Base-by-base conservation (phyloP, 1,140 invertebrate species). In the Halictus rubicundus region DNA sequence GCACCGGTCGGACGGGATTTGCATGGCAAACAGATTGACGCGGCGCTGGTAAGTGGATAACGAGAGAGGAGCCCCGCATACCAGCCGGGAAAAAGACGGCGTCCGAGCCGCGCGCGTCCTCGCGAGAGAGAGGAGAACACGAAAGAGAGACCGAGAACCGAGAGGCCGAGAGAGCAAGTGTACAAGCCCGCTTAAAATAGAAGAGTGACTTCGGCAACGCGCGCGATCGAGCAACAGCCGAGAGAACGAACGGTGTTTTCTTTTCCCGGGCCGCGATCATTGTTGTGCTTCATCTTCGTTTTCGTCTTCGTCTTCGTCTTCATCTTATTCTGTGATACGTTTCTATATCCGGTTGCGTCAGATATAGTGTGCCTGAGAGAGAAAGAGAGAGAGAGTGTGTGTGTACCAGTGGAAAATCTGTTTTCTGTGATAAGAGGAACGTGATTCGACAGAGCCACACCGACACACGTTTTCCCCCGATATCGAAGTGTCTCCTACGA, bases 11-110 rank as follows among this genome's bases (percentile, higher is more conserved):
- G 88, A 91, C 89, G 88, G 84, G 89, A 91, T 91, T 91, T 91
- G 91, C 91, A 92, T 92, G 89, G 90, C 90, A 90, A 91, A 91
- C 90, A 89, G 91, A 92, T 92, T 89, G 90, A 90, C 90, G 89
- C 88, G 83, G 89, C 88, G 83, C 84, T 89, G 76, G 78, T 88
- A 90, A 92, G 91, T 91, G 89, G 89, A 90, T 92, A 91, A 86
- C 79, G 81, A 85, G 78, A 83, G 73, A 76, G 64, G 69, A 83
- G 77, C 80, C 68, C 79, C 81, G 78, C 83, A 80, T 71, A 68
- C 61, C 76, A 82, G 72, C 42, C 74, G 73, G 83, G 79, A 85
- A 85, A 82, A 84, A 61, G 54, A 78, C 72, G 69, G 64, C 72
- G 49, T 63, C 27, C 39, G 81, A 64, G 32, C 73, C 37, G 64